A percentile compares a stretch with the other conserved stretches of the same genome.
Evolutionary conservation across 2,888 invertebrate species (phyloP).

Genomic region (Philereme vetulata): DNA sequence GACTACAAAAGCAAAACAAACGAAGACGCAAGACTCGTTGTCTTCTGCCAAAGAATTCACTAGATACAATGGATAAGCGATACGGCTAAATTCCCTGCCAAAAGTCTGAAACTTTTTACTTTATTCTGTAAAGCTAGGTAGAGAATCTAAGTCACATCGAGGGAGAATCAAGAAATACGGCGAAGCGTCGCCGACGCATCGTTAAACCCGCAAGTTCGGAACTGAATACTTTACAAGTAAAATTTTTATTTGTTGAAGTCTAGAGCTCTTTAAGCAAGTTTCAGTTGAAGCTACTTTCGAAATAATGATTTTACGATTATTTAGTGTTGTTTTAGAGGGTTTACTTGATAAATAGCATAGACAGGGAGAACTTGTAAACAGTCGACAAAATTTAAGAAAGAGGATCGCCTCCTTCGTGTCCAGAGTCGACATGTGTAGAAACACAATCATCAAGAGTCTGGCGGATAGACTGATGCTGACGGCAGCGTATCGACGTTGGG

Average conservation of each 20-base stretch:
- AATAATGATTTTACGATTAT: background rate
- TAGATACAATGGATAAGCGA: constrained; percentile 12
- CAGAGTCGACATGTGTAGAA: too few relatives aligned
- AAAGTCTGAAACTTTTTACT: constrained; percentile 9
- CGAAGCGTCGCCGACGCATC: constrained; percentile 28
- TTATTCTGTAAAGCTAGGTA: constrained; percentile 3
- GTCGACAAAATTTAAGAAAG: too few relatives aligned
- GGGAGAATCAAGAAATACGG: constrained; percentile 13
- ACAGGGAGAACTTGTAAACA: too few relatives aligned
- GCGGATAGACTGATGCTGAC: too few relatives aligned
- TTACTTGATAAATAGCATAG: too few relatives aligned
- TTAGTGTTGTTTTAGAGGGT: background rate
- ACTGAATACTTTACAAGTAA: constrained; percentile 42
- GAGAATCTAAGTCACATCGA: constrained; percentile 15
- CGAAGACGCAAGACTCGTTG: constrained; percentile 15
- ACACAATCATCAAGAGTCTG: too few relatives aligned
- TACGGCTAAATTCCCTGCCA: constrained; percentile 6
- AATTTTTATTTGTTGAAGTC: constrained; percentile 32
- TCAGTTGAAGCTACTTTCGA: background rate
- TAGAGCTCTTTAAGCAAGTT: constrained; percentile 15
- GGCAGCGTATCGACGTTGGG: too few relatives aligned
- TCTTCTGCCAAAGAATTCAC: constrained; percentile 22
- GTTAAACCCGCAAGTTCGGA: constrained; percentile 40
- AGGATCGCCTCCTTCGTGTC: too few relatives aligned
- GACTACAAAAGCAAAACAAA: constrained; percentile 14